phyloP scores from a whole-genome alignment of 2,888 invertebrate species.

The Alloplasta piceator region DNA sequence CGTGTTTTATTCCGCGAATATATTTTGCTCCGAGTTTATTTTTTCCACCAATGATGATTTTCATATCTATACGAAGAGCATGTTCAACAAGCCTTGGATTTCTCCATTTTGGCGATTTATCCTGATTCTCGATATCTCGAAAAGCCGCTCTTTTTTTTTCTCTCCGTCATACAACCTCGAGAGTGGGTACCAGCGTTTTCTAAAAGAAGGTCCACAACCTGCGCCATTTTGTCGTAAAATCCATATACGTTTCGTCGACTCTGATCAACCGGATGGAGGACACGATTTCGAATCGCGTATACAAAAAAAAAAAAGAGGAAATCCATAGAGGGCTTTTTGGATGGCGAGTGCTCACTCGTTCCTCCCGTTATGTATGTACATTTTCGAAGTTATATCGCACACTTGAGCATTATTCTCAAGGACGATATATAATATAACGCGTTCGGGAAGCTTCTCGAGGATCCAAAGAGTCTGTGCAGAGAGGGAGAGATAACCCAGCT shows the following conservation, averaged over 20 bases:
- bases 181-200: too few species aligned
- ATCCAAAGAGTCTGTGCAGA: not conserved
- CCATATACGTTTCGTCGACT: not conserved
- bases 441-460: conserved; percentile 33
- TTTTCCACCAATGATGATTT: too few species aligned
- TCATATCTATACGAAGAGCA: too few species aligned
- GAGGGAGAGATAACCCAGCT: conserved; percentile 51
- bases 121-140: too few species aligned
- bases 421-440: conserved; percentile 18
- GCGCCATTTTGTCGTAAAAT: not conserved
- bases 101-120: too few species aligned
- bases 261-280: not conserved
- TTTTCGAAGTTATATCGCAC: not conserved
- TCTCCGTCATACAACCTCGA: too few species aligned
- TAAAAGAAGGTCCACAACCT: too few species aligned
- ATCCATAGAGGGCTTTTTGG: not conserved
- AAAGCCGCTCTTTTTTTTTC: too few species aligned
- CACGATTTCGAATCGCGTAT: conserved; percentile 9
- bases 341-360: conserved; percentile 13
- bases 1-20: too few species aligned
- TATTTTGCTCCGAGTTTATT: too few species aligned
- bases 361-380: not conserved
- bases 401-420: not conserved
- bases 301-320: not conserved
- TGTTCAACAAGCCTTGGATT: too few species aligned